Percentiles rank a stretch among this genome's conserved stretches.
Evolutionary conservation across 1,140 invertebrate genomes (phyloP).

Genomic region (Tetramorium simillimum): DNA sequence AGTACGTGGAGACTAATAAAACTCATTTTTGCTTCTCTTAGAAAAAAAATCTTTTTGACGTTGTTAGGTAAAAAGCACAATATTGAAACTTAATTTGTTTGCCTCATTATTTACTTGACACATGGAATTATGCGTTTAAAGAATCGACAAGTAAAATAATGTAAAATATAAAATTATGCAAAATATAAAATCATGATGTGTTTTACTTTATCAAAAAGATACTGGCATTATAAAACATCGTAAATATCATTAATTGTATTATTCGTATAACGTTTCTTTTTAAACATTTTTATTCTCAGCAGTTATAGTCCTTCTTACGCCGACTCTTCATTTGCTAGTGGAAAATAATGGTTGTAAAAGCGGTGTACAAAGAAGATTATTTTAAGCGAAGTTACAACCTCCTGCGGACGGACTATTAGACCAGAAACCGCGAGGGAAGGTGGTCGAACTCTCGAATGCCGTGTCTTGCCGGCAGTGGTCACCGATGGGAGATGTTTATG

Average conservation of each 20-base stretch:
- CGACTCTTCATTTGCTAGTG: neutral
- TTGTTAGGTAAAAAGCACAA: neutral
- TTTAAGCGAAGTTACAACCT: neutral
- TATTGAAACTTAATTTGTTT: neutral
- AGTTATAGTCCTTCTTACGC: neutral
- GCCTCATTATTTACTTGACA: neutral
- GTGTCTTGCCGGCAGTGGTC: conserved; percentile 64
- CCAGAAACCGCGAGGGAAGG: neutral
- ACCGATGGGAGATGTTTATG: conserved; percentile 74
- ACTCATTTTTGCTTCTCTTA: neutral
- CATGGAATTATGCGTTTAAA: neutral
- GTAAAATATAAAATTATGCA: neutral
- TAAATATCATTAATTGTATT: neutral
- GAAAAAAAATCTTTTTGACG: neutral
- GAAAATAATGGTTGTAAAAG: neutral
- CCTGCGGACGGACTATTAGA: neutral
- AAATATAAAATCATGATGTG: neutral
- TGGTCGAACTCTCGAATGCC: conserved; percentile 43
- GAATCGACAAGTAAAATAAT: neutral
- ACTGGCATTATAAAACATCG: neutral
- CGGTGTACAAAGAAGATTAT: neutral
- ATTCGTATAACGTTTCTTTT: neutral
- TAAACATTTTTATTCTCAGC: neutral
- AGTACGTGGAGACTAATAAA: neutral
- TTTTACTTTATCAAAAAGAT: neutral